phyloP scores from a whole-genome alignment of 1,140 invertebrate species.

The Drosophila punjabiensis region DNA sequence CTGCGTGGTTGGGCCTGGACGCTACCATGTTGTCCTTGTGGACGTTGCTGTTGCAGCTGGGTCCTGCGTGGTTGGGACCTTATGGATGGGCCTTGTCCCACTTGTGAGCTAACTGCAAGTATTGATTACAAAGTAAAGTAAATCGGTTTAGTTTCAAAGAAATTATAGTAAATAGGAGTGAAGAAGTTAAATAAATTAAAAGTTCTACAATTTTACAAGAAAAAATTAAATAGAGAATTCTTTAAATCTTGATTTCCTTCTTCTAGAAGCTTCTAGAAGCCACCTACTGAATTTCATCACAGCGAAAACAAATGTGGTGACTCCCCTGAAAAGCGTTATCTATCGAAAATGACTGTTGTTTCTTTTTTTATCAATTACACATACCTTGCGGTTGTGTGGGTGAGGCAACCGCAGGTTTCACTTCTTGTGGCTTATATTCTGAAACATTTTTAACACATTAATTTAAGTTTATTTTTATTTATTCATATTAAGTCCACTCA shows the following conservation, averaged over 20 bases:
- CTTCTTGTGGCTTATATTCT: slow-evolving; percentile 26
- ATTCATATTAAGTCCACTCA: not conserved
- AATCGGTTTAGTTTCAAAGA: not conserved
- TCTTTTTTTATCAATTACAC: slow-evolving; percentile 1
- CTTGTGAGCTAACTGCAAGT: not conserved
- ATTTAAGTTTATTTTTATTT: not conserved
- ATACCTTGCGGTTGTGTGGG: slow-evolving; percentile 25
- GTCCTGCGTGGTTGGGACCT: not conserved
- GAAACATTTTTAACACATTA: not conserved
- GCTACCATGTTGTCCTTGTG: slow-evolving; percentile 13
- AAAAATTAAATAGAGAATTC: too few species aligned
- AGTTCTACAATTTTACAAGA: too few species aligned
- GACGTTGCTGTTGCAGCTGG: not conserved
- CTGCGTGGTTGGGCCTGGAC: too few species aligned
- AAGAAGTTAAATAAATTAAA: too few species aligned
- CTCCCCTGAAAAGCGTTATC: not conserved
- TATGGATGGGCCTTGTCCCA: not conserved
- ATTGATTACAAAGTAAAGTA: not conserved
- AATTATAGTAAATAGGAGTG: too few species aligned
- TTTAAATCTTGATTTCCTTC: too few species aligned
- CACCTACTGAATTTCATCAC: slow-evolving; percentile 7
- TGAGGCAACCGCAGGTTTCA: not conserved
- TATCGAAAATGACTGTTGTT: not conserved
- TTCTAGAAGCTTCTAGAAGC: too few species aligned
- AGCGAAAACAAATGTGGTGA: not conserved